These are phyloP conservation scores for Apis cerana DNA, from an alignment of 1,140 invertebrate genomes.

Conservation along the genomic window DNA sequence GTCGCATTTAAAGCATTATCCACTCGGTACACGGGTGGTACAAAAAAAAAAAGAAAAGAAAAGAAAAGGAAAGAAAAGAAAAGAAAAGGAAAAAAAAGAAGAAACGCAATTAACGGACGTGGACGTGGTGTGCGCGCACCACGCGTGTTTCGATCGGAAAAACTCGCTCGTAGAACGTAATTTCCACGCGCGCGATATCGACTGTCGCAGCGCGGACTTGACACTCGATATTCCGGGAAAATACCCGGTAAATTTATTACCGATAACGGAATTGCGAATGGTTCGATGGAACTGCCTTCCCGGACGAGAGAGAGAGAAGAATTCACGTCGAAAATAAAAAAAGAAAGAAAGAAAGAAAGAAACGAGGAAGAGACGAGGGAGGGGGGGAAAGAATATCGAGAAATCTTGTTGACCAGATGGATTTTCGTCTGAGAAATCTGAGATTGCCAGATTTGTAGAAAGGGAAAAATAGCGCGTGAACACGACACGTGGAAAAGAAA, in stretches of 20 bases:
- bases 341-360: too few relatives aligned
- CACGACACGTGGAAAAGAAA: not conserved
- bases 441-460: constrained; percentile 3
- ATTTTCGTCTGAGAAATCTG: constrained; percentile 17
- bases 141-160: constrained; percentile 8
- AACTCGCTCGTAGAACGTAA: not conserved
- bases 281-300: constrained; percentile 2
- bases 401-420: not conserved
- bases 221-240: constrained; percentile 29
- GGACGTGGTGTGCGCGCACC: not conserved
- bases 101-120: constrained; percentile 1
- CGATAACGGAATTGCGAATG: constrained; percentile 19
- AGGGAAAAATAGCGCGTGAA: not conserved
- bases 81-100: not conserved
- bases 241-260: constrained; percentile 14
- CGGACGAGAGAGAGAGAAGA: not conserved
- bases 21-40: not conserved
- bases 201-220: constrained; percentile 21
- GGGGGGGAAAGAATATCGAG: not conserved
- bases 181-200: constrained; percentile 16
- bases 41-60: not conserved
- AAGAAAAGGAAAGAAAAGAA: not conserved
- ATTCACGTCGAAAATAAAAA: not conserved
- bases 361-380: not conserved
- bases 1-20: constrained; percentile 24